Evolutionary conservation across 1,140 invertebrate genomes (phyloP).

Genomic region (Drosophila takahashii): DNA sequence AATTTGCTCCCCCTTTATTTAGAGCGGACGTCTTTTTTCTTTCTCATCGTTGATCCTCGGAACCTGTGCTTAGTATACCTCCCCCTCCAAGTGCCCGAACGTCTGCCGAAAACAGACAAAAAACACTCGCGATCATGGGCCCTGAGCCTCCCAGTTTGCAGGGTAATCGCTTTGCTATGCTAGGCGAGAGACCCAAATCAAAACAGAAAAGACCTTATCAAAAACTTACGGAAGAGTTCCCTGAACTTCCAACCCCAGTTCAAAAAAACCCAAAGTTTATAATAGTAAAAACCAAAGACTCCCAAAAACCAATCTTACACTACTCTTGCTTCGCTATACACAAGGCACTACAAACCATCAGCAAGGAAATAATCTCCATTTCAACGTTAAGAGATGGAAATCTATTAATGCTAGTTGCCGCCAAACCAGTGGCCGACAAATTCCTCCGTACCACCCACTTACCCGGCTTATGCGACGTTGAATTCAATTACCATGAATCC

Average conservation of each 20-base stretch:
- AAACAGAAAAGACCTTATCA: too few species aligned
- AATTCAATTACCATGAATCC: constrained; percentile 19
- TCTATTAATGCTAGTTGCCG: constrained; percentile 5
- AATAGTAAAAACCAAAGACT: background rate
- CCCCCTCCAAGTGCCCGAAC: too few species aligned
- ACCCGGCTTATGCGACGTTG: constrained; percentile 20
- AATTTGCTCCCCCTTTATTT: too few species aligned
- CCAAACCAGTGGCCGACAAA: background rate
- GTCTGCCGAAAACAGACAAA: too few species aligned
- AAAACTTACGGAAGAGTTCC: background rate
- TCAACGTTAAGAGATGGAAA: constrained; percentile 12
- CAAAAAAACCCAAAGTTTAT: background rate
- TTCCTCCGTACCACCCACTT: background rate
- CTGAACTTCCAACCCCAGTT: background rate
- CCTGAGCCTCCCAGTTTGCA: too few species aligned
- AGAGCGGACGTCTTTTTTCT: background rate
- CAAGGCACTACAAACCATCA: background rate
- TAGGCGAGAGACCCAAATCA: too few species aligned
- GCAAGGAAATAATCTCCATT: constrained; percentile 19
- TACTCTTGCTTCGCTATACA: background rate
- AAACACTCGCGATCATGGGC: too few species aligned
- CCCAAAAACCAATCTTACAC: background rate
- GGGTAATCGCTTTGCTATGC: too few species aligned
- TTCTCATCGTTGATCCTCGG: constrained; percentile 3
- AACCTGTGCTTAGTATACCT: background rate